These are phyloP conservation scores for Drosophila mimica DNA, from an alignment of 2,888 invertebrate genomes.

Conservation along the genomic window DNA sequence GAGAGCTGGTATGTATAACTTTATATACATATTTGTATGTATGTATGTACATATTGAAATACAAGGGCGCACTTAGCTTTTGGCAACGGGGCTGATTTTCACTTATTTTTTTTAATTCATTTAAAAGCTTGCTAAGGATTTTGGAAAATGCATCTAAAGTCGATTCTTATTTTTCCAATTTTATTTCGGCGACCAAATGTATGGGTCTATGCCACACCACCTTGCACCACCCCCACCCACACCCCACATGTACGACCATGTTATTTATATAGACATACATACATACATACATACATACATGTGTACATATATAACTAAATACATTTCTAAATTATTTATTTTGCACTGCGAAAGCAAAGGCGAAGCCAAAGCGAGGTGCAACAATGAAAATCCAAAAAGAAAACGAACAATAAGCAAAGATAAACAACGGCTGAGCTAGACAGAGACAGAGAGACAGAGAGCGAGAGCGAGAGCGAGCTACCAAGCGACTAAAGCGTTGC, in stretches of 20 bases:
- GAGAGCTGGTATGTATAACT: slow-evolving; percentile 19
- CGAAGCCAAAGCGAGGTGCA: slow-evolving; percentile 49
- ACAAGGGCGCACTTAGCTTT: neutral
- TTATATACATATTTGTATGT: neutral
- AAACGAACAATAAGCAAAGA: slow-evolving; percentile 35
- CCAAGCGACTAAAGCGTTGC: slow-evolving; percentile 37
- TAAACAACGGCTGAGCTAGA: slow-evolving; percentile 9
- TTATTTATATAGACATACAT: neutral
- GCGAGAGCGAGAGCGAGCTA: slow-evolving; percentile 5
- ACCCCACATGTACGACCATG: neutral
- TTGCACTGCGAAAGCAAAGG: slow-evolving; percentile 36
- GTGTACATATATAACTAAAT: slow-evolving; percentile 11
- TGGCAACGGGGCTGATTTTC: neutral
- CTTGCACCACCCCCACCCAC: neutral
- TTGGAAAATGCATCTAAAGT: neutral
- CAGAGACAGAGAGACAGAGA: slow-evolving; percentile 2
- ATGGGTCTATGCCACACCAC: neutral
- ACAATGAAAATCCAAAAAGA: slow-evolving; percentile 51
- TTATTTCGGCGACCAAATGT: neutral
- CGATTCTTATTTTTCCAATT: neutral
- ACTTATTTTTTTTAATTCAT: neutral
- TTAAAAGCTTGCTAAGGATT: neutral
- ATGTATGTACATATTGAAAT: neutral
- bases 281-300: neutral
- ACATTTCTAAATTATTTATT: slow-evolving; percentile 42